Evolutionary conservation across 2,113 vertebrate genomes (phyloP), one percentile per base, ranked within the genome.

Genomic region (Platysternon megacephalum): DNA sequence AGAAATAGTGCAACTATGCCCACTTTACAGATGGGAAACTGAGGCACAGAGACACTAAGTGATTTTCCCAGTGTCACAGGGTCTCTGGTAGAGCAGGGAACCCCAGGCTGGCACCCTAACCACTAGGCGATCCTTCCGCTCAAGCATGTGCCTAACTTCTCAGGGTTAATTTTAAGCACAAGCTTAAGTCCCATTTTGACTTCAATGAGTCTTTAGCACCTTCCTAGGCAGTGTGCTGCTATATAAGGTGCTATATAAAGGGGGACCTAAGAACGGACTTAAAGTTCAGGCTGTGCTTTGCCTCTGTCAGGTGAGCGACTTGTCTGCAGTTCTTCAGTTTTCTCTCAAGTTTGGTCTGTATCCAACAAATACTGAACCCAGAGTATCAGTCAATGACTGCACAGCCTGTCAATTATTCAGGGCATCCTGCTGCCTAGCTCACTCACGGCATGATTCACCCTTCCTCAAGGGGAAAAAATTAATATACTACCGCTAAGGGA

Each of bases 361-460:
- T 11, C 65, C n/a, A 39, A 22, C n/a, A 39, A 72, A 39, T 2
- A 10, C 35, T n/a, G 65, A 80, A 68, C 46, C 81, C 17, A 86
- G 83, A 5, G 46, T 79, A 4, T 19, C 0, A 1, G 26, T 28
- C 46, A 39, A 6, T 44, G 39, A 76, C 44, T 46, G 12, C 12
- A 29, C 42, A 78, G 42, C 22, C 22, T 17, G 3, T 53, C 76
- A 9, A 11, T 2, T 39, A 8, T 55, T 83, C 94, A 58, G 86
- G 39, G 8, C 8, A 0, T 2, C 6, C 42, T 2, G 80, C 93
- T 87, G 72, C 94, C 68, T 49, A 0, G 72, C 19, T 22, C 12
- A 0, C 42, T 48, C 44, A 53, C 87, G 26, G 19, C 0, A 0
- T 3, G 8, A 42, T 22, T 84, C 19, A 12, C 0, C 2, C 32